phyloP scores from a whole-genome alignment of 2,888 invertebrate species.

The Carcina quercana region DNA sequence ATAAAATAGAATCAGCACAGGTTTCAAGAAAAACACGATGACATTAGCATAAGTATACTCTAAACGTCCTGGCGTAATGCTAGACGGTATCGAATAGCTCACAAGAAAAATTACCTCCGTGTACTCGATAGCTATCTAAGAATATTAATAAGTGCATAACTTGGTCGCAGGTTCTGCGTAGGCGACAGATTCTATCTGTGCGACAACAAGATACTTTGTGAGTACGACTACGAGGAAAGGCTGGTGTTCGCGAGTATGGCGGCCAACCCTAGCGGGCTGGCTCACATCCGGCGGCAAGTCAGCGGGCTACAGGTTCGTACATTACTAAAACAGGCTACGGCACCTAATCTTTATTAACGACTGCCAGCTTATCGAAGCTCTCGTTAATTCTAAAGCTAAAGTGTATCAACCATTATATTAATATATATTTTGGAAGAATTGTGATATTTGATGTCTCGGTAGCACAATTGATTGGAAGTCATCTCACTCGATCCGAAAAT shows the following conservation, averaged over 20 bases:
- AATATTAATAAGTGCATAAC: constrained; percentile 5
- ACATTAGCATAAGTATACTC: no score
- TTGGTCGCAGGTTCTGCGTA: constrained; percentile 87
- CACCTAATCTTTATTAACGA: no score
- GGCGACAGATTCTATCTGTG: constrained; percentile 95
- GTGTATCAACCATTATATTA: no score
- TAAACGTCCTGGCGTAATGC: background rate
- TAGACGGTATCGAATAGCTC: background rate
- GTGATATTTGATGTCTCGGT: no score
- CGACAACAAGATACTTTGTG: constrained; percentile 95
- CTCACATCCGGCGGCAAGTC: constrained; percentile 90
- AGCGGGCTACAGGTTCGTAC: constrained; percentile 76
- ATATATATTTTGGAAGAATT: no score
- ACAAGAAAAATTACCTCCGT: constrained; percentile 1
- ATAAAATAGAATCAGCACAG: no score
- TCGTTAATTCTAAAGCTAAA: no score
- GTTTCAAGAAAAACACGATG: no score
- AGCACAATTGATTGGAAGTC: no score
- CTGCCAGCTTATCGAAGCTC: no score
- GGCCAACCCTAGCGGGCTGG: constrained; percentile 88
- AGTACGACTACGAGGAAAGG: constrained; percentile 94
- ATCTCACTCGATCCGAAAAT: no score
- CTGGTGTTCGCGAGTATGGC: constrained; percentile 93
- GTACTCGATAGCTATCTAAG: constrained; percentile 2
- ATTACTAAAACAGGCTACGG: no score